Base-by-base conservation (phyloP, 2,797 vertebrate species). In the Gouania willdenowi region DNA sequence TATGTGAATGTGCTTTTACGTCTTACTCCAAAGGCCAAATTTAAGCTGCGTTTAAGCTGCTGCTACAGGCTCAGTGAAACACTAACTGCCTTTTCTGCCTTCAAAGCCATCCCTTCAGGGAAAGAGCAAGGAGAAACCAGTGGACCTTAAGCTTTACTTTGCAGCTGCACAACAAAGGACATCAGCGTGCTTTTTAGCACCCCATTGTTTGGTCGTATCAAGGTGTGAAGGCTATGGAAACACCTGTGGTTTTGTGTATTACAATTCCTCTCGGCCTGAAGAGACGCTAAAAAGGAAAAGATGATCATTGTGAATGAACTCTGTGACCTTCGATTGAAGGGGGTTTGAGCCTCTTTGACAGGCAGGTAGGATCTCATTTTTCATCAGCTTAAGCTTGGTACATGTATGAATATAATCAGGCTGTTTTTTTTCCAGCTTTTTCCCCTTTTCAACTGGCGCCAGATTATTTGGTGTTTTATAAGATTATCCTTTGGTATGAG, bases 171-270 rank as follows among this genome's bases (percentile, higher is more conserved):
- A 72, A 87, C 86, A 89, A 88, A 89, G 83, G 83, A 84, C 65
- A 82, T 74, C 69, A 72, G 54, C 39, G 38, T 35, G 75, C 71
- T 77, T 85, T 79, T 86, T 87, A 85, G 75, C 76, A 50, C 73
- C 53, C 69, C 50, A 71, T 87, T 87, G 88, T 83, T 69, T 59
- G 54, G 58, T 66, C 62, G 81, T 83, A 75, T 85, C 72, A 83
- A 89, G 88, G 88, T 88, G 88, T 86, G 82, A 89, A 83, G 75
- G 70, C 82, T 81, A 77, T 85, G 81, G 86, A 86, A 84, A 71
- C 87, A 88, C 88, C 87, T 88, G 82, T 67, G 70, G 66, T 79
- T 79, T 79, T 74, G 71, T 62, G 76, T 77, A 64, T 75, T 53
- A 81, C 87, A 82, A 83, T 79, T 66, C 44, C 55, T 70, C 71